Evolutionary conservation across 2,113 vertebrate genomes (phyloP).

Genomic region (Corythoichthys haematopterus): DNA sequence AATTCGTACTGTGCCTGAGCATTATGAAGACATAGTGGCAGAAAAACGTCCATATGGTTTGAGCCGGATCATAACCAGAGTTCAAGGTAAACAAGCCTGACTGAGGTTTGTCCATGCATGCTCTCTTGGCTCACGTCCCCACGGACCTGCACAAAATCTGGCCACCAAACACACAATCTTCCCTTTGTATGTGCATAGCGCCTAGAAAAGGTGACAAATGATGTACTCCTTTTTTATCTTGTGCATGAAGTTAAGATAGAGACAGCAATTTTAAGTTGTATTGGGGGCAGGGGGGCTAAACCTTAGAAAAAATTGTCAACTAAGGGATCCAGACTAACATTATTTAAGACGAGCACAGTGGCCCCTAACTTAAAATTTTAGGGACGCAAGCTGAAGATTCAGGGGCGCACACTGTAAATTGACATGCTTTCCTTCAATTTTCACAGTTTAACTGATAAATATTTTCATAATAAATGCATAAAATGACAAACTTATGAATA

Average conservation of each 20-base stretch:
- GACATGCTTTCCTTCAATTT: too few relatives aligned
- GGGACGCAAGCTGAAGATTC: too few relatives aligned
- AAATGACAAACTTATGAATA: too few relatives aligned
- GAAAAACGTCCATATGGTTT: constrained; percentile 53
- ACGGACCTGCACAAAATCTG: constrained; percentile 57
- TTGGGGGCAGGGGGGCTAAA: neutral
- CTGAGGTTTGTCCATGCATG: constrained; percentile 62
- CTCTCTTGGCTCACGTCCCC: constrained; percentile 49
- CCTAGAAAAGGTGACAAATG: constrained; percentile 25
- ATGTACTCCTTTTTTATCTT: neutral
- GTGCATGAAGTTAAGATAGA: neutral
- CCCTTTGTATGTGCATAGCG: constrained; percentile 31
- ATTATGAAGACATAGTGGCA: constrained; percentile 14
- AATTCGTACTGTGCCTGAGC: constrained; percentile 10
- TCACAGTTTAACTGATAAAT: too few relatives aligned
- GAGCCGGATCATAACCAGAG: constrained; percentile 28
- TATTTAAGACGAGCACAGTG: too few relatives aligned
- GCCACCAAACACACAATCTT: constrained; percentile 43
- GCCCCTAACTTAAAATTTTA: too few relatives aligned
- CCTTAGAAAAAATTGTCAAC: too few relatives aligned
- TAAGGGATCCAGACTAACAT: too few relatives aligned
- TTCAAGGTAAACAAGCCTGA: constrained; percentile 54
- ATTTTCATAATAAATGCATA: too few relatives aligned
- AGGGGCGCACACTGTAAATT: too few relatives aligned
- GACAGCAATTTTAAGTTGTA: neutral